Conservation (phyloP, 1,140 invertebrate genomes). For the Aricia agestis region DNA sequence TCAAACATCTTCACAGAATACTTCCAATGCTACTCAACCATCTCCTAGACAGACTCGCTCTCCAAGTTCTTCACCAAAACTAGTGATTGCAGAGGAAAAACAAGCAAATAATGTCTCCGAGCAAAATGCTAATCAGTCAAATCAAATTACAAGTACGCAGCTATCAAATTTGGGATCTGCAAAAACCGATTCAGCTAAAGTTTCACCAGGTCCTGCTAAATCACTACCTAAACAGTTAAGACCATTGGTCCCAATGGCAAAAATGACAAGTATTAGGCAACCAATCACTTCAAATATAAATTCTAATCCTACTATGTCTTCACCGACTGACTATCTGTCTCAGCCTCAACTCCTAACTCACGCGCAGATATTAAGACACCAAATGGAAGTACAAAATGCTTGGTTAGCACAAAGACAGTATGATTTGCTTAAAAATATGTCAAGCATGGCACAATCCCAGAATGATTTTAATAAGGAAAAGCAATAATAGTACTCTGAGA, state of each 20-base stretch:
- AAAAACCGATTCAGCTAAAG: constrained; percentile 53
- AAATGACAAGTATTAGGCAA: constrained; percentile 46
- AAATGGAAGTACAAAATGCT: constrained; percentile 58
- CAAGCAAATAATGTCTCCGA: constrained; percentile 49
- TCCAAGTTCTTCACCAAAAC: constrained; percentile 72
- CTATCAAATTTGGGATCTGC: constrained; percentile 41
- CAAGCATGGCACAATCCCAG: constrained; percentile 53
- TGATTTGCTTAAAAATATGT: constrained; percentile 59
- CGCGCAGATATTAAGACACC: constrained; percentile 51
- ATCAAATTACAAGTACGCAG: constrained; percentile 63
- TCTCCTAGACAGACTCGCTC: constrained; percentile 70
- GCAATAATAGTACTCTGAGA: constrained; percentile 29
- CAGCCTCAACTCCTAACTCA: constrained; percentile 43
- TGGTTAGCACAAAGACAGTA: constrained; percentile 59
- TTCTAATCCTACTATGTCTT: constrained; percentile 39
- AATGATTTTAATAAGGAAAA: constrained; percentile 66
- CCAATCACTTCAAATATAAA: constrained; percentile 48
- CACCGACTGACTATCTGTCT: constrained; percentile 48
- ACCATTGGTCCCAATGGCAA: constrained; percentile 45
- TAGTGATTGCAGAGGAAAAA: constrained; percentile 73
- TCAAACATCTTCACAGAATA: constrained; percentile 40
- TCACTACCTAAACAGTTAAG: constrained; percentile 51
- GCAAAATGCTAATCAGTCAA: constrained; percentile 58
- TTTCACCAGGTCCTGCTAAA: constrained; percentile 53
- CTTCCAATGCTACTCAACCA: constrained; percentile 45